A percentile compares a stretch with the other conserved stretches of the same genome.
phyloP scores from a whole-genome alignment of 2,888 invertebrate genomes.

The Brachyopa scutellaris region DNA sequence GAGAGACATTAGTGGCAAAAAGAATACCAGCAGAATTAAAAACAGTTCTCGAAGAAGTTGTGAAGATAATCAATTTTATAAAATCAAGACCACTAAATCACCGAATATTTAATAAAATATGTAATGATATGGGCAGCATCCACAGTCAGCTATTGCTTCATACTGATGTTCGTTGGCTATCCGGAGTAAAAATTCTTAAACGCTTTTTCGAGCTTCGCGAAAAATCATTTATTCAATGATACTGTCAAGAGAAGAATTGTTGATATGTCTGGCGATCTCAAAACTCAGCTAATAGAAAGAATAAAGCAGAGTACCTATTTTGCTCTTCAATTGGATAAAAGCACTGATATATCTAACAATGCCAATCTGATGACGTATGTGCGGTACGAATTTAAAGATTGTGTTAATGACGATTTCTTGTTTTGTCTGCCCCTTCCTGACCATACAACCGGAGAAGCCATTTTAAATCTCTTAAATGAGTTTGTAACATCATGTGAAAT shows the following conservation, averaged over 20 bases:
- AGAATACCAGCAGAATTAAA: too few relatives aligned
- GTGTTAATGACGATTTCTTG: conserved; percentile 6
- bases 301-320: conserved; percentile 6
- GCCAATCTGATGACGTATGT: conserved; percentile 4
- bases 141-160: conserved; percentile 18
- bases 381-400: conserved; percentile 9
- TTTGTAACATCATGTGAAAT: neutral
- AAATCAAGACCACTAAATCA: conserved; percentile 14
- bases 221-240: conserved; percentile 8
- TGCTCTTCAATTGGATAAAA: conserved; percentile 16
- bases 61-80: conserved; percentile 16
- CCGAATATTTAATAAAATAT: conserved; percentile 17
- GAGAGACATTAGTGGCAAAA: too few relatives aligned
- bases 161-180: too few relatives aligned
- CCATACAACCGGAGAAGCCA: conserved; percentile 9
- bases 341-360: too few relatives aligned
- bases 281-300: too few relatives aligned
- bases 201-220: too few relatives aligned
- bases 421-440: conserved; percentile 18
- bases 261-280: conserved; percentile 9
- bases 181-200: conserved; percentile 23
- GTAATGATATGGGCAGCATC: too few relatives aligned
- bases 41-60: conserved; percentile 15
- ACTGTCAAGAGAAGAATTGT: conserved; percentile 15
- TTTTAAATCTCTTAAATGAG: conserved; percentile 6